Evolutionary conservation across 2,888 invertebrate genomes (phyloP).

Genomic region (Sinohyriopsis cumingii): DNA sequence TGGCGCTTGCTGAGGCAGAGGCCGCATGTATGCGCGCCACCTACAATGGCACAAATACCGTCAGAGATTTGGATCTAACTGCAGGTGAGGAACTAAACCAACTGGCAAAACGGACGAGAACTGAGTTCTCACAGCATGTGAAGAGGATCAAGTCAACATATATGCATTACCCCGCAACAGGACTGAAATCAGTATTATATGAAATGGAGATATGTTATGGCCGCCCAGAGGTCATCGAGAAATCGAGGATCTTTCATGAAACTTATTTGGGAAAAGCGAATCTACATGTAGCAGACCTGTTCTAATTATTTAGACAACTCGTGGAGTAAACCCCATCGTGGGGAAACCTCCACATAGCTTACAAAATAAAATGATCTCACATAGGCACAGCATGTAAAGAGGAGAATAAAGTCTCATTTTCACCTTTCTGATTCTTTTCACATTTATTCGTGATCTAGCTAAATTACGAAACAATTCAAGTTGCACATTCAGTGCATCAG

Average conservation of each 20-base stretch:
- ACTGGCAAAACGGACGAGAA: conserved; percentile 20
- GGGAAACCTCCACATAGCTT: conserved; percentile 16
- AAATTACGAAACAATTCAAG: conserved; percentile 17
- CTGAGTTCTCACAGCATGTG: conserved; percentile 17
- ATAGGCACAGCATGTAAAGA: conserved; percentile 10
- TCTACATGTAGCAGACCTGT: conserved; percentile 1
- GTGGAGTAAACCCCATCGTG: conserved; percentile 16
- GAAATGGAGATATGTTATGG: conserved; percentile 29
- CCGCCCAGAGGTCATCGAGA: conserved; percentile 20
- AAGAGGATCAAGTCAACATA: conserved; percentile 15
- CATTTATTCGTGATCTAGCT: conserved; percentile 15
- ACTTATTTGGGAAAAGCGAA: conserved; percentile 11
- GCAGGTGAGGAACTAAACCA: conserved; percentile 22
- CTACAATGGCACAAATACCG: too few relatives aligned
- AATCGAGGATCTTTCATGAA: conserved; percentile 5
- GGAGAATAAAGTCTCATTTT: conserved; percentile 5
- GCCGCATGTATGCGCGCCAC: too few relatives aligned
- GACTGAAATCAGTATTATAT: conserved; percentile 15
- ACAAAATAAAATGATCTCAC: conserved; percentile 18
- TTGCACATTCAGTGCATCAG: neutral
- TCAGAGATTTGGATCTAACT: neutral
- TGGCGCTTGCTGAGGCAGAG: too few relatives aligned
- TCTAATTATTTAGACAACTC: conserved; percentile 20
- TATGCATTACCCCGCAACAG: conserved; percentile 11
- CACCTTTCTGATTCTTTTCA: conserved; percentile 15